These are phyloP conservation scores for Heliconius hewitsoni DNA, from an alignment of 1,140 invertebrate species.

Conservation along the genomic window DNA sequence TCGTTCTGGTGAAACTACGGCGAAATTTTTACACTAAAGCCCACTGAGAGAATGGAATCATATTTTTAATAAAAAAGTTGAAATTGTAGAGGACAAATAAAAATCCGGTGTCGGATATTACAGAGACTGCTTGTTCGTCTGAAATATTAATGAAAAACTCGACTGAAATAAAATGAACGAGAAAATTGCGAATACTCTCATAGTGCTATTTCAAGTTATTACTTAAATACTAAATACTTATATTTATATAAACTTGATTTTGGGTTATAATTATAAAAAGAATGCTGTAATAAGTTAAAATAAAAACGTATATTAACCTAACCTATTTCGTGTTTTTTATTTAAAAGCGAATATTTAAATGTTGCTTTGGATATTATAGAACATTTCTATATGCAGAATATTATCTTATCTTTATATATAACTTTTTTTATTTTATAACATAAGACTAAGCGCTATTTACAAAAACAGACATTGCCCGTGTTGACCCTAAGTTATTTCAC, in stretches of 20 bases:
- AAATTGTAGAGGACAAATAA: constrained; percentile 33
- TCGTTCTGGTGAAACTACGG: constrained; percentile 8
- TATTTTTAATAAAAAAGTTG: constrained; percentile 26
- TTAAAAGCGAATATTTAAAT: too few species aligned
- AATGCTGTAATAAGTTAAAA: too few species aligned
- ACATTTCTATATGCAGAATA: too few species aligned
- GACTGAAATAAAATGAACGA: constrained; percentile 33
- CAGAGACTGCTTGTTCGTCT: constrained; percentile 34
- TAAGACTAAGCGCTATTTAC: too few species aligned
- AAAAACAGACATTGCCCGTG: too few species aligned
- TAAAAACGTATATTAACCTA: too few species aligned
- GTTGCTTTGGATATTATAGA: too few species aligned
- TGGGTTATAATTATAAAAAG: too few species aligned
- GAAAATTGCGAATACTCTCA: constrained; percentile 28
- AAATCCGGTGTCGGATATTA: constrained; percentile 35
- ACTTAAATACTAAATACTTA: not conserved
- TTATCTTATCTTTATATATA: too few species aligned
- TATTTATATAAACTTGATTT: not conserved
- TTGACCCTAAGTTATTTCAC: too few species aligned
- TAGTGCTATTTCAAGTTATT: constrained; percentile 18
- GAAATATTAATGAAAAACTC: constrained; percentile 45
- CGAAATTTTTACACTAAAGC: constrained; percentile 19
- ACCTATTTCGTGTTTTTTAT: too few species aligned
- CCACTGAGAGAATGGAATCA: constrained; percentile 27
- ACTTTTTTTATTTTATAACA: too few species aligned